Base-by-base conservation (phyloP, 2,797 vertebrate species). In the Sus cebifrons region DNA sequence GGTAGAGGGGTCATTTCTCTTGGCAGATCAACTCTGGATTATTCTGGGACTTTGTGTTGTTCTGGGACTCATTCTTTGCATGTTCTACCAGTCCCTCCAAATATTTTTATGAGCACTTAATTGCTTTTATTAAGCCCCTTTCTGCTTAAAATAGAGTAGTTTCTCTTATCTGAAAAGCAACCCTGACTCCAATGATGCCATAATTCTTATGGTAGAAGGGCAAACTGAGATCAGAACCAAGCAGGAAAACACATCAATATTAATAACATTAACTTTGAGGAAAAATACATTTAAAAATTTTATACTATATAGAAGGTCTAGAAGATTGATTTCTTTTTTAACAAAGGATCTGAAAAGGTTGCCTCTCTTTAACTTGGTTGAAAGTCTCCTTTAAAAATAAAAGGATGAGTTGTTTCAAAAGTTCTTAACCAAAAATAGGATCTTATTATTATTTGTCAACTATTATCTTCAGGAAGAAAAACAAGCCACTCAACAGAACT, bases 271-370 rank as follows among this genome's bases (percentile, higher is more conserved):
- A 36, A 49, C 3, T 11, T 49, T 79, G 13, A 58, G 20, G 32
- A 17, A 92, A 84, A 77, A 52, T 12, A 86, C 77, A 29, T 49
- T 85, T 68, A 86, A 68, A 86, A 32, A 20, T 27, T 92, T 78
- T 54, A 58, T n/a, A 32, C 29, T 49, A 78, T 2, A 56, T 49
- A 68, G 40, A 83, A 91, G 6, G 29, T 68, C 52, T 49, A 81
- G 56, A 78, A 78, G 21, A 21, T 64, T 40, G 36, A 27, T 49
- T 62, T 36, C 36, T 62, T 27, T 68, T 86, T 71, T 1, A 67
- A 62, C 56, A 5, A n/a, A 78, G 32, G 25, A 71, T 70, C 32
- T 54, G 44, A 70, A 94, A 70, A 36, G 58, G 20, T 73, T 60
- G 70, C 21, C 23, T 89, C 40, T 68, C 54, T 58, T 68, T 94